Conservation (phyloP, 2,797 vertebrate species). For the Brotogeris chrysoptera region DNA sequence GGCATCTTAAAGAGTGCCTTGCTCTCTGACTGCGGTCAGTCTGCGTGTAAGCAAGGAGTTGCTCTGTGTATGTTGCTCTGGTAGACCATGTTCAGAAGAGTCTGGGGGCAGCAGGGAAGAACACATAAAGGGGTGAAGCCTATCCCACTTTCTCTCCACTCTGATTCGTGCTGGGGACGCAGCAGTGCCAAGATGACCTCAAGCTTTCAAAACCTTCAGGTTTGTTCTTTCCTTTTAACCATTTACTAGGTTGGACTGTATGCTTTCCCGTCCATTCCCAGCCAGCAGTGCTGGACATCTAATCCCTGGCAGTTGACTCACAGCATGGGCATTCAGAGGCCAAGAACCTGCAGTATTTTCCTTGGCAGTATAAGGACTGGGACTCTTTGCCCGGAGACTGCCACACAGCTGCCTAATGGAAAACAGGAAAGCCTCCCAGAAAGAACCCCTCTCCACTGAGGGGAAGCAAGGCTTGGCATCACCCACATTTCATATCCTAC, state of each 20-base stretch:
- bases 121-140: background rate
- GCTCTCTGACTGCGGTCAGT: background rate
- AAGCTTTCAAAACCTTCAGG: background rate
- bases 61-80: background rate
- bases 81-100: background rate
- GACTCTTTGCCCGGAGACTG: background rate
- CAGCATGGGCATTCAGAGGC: constrained; percentile 5
- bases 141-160: background rate
- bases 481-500: background rate
- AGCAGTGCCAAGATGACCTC: background rate
- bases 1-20: background rate
- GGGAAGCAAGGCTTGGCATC: background rate
- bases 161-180: background rate
- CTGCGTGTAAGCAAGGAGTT: background rate
- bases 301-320: constrained; percentile 14
- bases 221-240: background rate
- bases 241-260: background rate
- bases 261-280: background rate
- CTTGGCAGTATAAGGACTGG: background rate
- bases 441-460: background rate
- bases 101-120: background rate
- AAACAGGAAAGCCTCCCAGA: constrained; percentile 19
- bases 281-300: background rate
- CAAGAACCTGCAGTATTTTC: background rate
- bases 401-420: background rate